phyloP scores from a whole-genome alignment of 1,140 invertebrate species.

The Gerris buenoi region DNA sequence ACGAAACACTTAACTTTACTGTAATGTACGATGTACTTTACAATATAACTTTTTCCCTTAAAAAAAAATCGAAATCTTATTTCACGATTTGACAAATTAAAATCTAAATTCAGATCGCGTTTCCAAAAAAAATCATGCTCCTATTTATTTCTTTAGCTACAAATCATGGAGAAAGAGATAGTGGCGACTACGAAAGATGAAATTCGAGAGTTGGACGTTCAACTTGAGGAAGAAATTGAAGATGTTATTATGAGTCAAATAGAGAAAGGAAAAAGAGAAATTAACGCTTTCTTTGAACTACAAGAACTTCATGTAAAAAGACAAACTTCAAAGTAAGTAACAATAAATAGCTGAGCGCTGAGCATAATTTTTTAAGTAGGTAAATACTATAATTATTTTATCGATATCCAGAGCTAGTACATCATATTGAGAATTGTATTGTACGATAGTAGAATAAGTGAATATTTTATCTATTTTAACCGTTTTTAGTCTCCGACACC shows the following conservation, averaged over 20 bases:
- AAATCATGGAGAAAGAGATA: background rate
- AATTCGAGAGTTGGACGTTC: background rate
- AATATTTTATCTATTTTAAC: no score
- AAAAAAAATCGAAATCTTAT: no score
- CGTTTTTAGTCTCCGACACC: no score
- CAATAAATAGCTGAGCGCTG: no score
- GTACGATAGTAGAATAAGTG: no score
- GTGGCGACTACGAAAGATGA: background rate
- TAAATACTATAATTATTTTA: no score
- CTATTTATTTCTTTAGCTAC: background rate
- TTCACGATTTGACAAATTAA: no score
- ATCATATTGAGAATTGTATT: no score
- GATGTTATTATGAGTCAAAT: background rate
- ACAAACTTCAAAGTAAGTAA: background rate
- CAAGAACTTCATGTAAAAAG: background rate
- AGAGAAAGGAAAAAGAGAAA: background rate
- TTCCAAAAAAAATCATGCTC: background rate
- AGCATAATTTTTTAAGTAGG: no score
- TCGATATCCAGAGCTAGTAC: no score
- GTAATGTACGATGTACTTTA: background rate
- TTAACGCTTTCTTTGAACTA: background rate
- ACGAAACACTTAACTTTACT: background rate
- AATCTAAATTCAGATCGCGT: no score
- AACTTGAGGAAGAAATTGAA: background rate
- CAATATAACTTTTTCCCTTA: background rate